Conservation (phyloP, 2,888 invertebrate genomes). For the Tyria jacobaeae region DNA sequence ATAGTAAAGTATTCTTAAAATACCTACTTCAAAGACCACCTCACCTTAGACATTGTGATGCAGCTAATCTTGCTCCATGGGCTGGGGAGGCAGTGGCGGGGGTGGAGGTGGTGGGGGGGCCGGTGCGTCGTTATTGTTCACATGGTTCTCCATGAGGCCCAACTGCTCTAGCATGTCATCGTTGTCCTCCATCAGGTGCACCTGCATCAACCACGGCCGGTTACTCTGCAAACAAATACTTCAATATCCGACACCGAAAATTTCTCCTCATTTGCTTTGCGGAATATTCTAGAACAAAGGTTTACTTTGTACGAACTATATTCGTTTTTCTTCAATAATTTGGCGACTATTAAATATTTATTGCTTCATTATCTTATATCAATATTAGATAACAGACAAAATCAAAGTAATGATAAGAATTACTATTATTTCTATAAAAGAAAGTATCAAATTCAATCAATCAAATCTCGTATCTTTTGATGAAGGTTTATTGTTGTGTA, state of each 20-base stretch:
- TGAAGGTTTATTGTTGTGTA: no score
- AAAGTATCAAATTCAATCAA: no score
- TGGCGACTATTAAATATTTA: no score
- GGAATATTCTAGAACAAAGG: neutral
- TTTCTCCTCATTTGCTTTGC: neutral
- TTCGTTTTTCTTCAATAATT: neutral
- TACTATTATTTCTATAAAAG: no score
- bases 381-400: no score
- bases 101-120: slow-evolving; percentile 90
- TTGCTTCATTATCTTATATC: no score
- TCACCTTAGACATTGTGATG: slow-evolving; percentile 19
- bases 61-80: slow-evolving; percentile 79
- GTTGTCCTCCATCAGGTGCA: slow-evolving; percentile 81
- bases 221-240: slow-evolving; percentile 50
- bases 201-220: slow-evolving; percentile 63
- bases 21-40: neutral
- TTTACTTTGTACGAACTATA: neutral
- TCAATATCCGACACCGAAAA: slow-evolving; percentile 45
- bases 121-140: slow-evolving; percentile 66
- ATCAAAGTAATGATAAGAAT: no score
- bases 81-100: slow-evolving; percentile 88
- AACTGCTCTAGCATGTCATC: slow-evolving; percentile 83
- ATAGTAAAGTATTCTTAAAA: neutral
- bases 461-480: no score
- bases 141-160: slow-evolving; percentile 77